Evolutionary conservation across 2,113 vertebrate species (phyloP).

Genomic region (Paracanthobrama guichenoti): DNA sequence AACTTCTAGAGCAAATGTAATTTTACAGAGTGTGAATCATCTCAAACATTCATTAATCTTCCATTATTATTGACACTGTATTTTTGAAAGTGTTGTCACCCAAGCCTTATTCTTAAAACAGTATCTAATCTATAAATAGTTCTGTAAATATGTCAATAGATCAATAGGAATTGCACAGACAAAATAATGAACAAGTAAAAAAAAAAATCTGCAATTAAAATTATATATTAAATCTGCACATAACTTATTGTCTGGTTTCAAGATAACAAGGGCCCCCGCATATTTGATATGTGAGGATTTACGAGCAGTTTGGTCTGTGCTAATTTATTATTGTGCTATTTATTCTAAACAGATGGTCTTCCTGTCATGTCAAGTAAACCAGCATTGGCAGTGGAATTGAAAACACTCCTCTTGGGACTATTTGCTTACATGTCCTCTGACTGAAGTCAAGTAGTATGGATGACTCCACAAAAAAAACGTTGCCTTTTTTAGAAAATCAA

Average conservation of each 20-base stretch:
- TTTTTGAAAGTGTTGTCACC: not conserved
- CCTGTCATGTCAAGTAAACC: constrained; percentile 39
- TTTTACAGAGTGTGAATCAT: not conserved
- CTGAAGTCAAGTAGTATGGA: constrained; percentile 13
- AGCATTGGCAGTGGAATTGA: constrained; percentile 22
- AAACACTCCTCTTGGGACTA: constrained; percentile 27
- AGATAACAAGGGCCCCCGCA: not conserved
- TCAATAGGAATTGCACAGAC: not conserved
- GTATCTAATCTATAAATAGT: not conserved
- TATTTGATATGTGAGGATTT: constrained; percentile 32
- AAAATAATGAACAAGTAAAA: not conserved
- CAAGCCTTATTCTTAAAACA: not conserved
- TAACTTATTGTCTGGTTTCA: too few relatives aligned
- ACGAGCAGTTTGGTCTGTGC: not conserved
- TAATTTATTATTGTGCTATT: constrained; percentile 3
- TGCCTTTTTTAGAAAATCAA: not conserved
- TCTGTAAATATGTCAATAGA: not conserved
- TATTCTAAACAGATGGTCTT: constrained; percentile 37
- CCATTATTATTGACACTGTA: not conserved
- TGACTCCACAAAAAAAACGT: not conserved
- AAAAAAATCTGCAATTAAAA: not conserved
- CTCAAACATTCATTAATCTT: not conserved
- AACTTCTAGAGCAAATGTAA: too few relatives aligned
- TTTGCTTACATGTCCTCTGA: not conserved
- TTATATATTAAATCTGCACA: too few relatives aligned